Evolutionary conservation across 2,113 vertebrate genomes (phyloP).

Genomic region (Protobothrops flavoviridis): DNA sequence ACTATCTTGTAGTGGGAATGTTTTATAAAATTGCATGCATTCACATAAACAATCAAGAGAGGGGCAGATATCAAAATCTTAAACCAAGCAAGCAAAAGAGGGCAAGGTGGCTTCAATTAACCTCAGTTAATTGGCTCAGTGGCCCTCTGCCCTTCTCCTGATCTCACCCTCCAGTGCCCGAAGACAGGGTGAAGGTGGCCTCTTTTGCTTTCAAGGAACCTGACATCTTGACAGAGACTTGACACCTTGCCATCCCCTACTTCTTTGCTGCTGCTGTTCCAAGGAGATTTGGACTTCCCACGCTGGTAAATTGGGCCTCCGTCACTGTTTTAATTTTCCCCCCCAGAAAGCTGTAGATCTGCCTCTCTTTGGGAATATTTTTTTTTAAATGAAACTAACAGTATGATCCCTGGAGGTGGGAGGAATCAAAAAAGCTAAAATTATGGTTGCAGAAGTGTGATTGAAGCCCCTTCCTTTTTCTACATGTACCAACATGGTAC

Average conservation of each 20-base stretch:
- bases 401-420: neutral
- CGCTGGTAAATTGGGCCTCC: neutral
- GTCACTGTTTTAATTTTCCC: slow-evolving; percentile 46
- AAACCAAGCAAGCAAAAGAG: neutral
- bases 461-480: neutral
- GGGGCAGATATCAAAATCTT: neutral
- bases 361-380: neutral
- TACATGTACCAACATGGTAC: neutral
- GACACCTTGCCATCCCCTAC: neutral
- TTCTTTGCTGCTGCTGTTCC: neutral
- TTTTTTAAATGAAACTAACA: slow-evolving; percentile 46
- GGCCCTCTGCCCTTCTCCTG: neutral
- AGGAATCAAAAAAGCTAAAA: neutral
- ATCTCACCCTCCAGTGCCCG: neutral
- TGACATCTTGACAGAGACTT: too few species aligned
- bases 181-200: neutral
- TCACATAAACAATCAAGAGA: neutral
- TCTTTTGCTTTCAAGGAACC: neutral
- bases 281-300: neutral
- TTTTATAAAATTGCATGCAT: too few species aligned
- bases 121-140: neutral
- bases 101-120: neutral
- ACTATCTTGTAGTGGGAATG: too few species aligned
- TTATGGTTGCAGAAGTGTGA: neutral
- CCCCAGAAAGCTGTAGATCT: neutral